phyloP scores from a whole-genome alignment of 1,140 invertebrate genomes.

The Zaprionus taronus region DNA sequence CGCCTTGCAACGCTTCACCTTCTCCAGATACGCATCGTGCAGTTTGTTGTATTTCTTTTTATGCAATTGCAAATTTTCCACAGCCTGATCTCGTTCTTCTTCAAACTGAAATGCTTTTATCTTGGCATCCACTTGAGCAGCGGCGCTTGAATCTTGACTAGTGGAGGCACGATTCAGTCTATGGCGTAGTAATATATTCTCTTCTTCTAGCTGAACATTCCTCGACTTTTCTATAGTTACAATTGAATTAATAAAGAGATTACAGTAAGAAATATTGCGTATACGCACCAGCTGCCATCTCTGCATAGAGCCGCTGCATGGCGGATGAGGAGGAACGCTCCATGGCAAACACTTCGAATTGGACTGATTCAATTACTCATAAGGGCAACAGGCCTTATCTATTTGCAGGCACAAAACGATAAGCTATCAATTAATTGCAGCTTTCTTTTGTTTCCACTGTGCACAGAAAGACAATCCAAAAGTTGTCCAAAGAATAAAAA shows the following conservation, averaged over 20 bases:
- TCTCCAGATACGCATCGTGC: slow-evolving; percentile 73
- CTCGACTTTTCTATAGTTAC: slow-evolving; percentile 57
- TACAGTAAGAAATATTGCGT: slow-evolving; percentile 6
- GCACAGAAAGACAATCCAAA: not conserved
- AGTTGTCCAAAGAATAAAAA: not conserved
- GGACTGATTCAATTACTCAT: slow-evolving; percentile 28
- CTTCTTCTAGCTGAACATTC: slow-evolving; percentile 64
- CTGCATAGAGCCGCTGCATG: slow-evolving; percentile 65
- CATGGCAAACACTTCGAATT: slow-evolving; percentile 36
- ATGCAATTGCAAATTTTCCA: slow-evolving; percentile 65
- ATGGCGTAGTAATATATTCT: slow-evolving; percentile 71
- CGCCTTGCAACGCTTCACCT: slow-evolving; percentile 74
- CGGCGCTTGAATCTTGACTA: slow-evolving; percentile 50
- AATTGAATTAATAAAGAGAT: not conserved
- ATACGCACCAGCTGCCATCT: slow-evolving; percentile 66
- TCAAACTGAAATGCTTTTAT: slow-evolving; percentile 66
- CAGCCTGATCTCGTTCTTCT: slow-evolving; percentile 66
- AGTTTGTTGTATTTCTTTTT: slow-evolving; percentile 81
- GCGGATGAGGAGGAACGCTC: slow-evolving; percentile 55
- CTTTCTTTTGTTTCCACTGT: slow-evolving; percentile 16
- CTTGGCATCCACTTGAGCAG: slow-evolving; percentile 68
- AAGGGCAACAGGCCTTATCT: slow-evolving; percentile 21
- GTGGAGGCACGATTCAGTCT: slow-evolving; percentile 52
- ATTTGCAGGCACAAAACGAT: slow-evolving; percentile 29
- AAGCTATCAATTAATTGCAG: slow-evolving; percentile 53